Base-by-base conservation (phyloP, 2,113 vertebrate genomes). In the Arenaria interpres region DNA sequence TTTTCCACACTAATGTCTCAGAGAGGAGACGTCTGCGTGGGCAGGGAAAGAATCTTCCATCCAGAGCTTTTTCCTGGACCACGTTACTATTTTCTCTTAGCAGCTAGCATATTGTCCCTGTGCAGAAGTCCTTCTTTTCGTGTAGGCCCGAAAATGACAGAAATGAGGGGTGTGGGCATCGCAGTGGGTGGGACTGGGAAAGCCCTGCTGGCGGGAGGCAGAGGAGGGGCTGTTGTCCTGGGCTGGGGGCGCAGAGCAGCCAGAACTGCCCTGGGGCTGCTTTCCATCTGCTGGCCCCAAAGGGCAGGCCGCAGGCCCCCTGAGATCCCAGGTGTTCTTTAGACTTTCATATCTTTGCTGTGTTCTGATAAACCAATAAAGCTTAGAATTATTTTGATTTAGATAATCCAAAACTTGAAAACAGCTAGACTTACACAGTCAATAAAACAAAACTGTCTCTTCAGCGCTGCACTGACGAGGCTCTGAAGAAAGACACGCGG, bases 361-460 rank as follows among this genome's bases (percentile, higher is more conserved):
- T 24, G 2, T 50, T 80, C 62, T 87, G 71, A 56, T 86, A 88
- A 94, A 45, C 45, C 32, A 39, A 9, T 77, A 43, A 82, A 57
- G 41, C n/a, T 68, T 1, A 0, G 83, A 69, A 66, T 71, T 81
- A 81, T 76, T 91, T 74, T 77, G 51, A 62, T 87, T 92, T 83
- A 73, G 82, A 56, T 51, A 76, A 77, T n/a, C 72, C 39, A 10
- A 75, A 89, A 62, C 84, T 90, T 37, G 75, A 79, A 92, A 96
- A 95, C 72, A 85, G 67, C 56, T 53, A 27, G 79, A 30, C 76
- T 88, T 80, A 59, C 63, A 33, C 76, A 79, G 82, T 87, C 85
- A 76, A 74, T 96, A 94, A 96, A 93, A 24, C 89, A 91, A 92
- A 97, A 35, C 85, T 68, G 88, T 91, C 95, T 94, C 89, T 96